Evolutionary conservation across 2,888 invertebrate species (phyloP), one percentile per base, ranked within the genome.

Genomic region (Tachina grossa): DNA sequence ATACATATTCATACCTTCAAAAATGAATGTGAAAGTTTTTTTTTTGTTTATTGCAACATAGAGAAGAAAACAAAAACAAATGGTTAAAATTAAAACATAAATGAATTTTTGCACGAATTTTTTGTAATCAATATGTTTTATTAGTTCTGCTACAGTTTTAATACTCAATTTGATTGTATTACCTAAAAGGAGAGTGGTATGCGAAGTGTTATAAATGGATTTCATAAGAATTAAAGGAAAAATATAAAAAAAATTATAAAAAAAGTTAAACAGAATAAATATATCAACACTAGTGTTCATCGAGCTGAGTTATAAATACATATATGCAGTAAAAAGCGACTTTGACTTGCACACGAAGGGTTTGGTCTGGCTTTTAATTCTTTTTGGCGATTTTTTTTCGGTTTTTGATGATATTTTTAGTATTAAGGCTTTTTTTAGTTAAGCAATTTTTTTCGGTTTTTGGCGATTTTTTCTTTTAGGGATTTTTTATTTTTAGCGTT

Each of bases 61-160:
- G 1, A 8, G 13, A 3, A 2, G 22, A 22, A 31, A 31, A 31
- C 0, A 31, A 31, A 31, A 31, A 31, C 31, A 49, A 39, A 31
- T 11, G 31, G 14, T 63, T 71, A 11, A 63, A 71, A 47, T 72
- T 68, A 57, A 76, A 82, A 82, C 74, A 63, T 78, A 75, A 82
- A 69, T 47, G 78, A 65, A 79, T 85, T 72, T 76, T 75, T 79
- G 85, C 85, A 85, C 82, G 85, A 85, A 79, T 72, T 82, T 51
- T 75, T 75, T 71, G 85, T 85, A 65, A 66, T 51, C 65, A 71
- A 71, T 57, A 76, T 76, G 75, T 79, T 83, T 83, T 82, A 76
- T 75, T 76, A 55, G 76, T 83, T 83, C 71, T 85, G 85, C 85
- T 85, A 75, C 65, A 53, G 71, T 71, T 79, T 85, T 13, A 75